phyloP scores from a whole-genome alignment of 2,113 vertebrate species.

The Boleophthalmus pectinirostris region DNA sequence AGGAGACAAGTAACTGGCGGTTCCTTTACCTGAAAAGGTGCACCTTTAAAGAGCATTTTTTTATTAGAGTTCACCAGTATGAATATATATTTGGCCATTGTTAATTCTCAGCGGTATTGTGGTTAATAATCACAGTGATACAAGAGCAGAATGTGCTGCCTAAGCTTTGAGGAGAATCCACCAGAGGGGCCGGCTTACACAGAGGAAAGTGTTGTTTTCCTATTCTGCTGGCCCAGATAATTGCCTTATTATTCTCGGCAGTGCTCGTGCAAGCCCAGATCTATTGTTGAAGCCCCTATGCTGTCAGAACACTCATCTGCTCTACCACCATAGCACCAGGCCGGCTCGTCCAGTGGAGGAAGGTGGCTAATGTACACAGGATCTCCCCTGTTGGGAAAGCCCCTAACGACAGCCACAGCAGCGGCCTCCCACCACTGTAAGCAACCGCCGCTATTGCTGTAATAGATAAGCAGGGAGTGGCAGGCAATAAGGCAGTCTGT shows the following conservation, averaged over 20 bases:
- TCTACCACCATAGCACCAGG: slow-evolving; percentile 1
- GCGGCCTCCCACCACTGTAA: slow-evolving; percentile 39
- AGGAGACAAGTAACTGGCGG: too few species aligned
- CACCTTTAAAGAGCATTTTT: not conserved
- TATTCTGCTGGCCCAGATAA: slow-evolving; percentile 40
- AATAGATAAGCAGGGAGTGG: slow-evolving; percentile 60
- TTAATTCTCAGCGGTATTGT: slow-evolving; percentile 6
- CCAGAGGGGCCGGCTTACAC: slow-evolving; percentile 20
- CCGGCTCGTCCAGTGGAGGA: slow-evolving; percentile 35
- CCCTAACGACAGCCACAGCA: slow-evolving; percentile 39
- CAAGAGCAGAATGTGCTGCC: slow-evolving; percentile 23
- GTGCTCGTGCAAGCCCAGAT: slow-evolving; percentile 36
- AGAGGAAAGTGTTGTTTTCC: slow-evolving; percentile 37
- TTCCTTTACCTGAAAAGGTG: too few species aligned
- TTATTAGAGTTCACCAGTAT: not conserved
- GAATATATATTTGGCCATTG: slow-evolving; percentile 15
- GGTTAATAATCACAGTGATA: slow-evolving; percentile 8
- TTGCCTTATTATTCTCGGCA: slow-evolving; percentile 49
- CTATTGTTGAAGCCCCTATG: slow-evolving; percentile 33
- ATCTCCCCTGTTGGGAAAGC: slow-evolving; percentile 65
- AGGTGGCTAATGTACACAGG: slow-evolving; percentile 46
- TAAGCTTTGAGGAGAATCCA: slow-evolving; percentile 35
- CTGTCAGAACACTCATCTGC: slow-evolving; percentile 20
- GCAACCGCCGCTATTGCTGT: slow-evolving; percentile 55
- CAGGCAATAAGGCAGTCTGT: slow-evolving; percentile 7